These are phyloP conservation scores for Vanessa cardui DNA, from an alignment of 2,888 invertebrate genomes.

Conservation along the genomic window DNA sequence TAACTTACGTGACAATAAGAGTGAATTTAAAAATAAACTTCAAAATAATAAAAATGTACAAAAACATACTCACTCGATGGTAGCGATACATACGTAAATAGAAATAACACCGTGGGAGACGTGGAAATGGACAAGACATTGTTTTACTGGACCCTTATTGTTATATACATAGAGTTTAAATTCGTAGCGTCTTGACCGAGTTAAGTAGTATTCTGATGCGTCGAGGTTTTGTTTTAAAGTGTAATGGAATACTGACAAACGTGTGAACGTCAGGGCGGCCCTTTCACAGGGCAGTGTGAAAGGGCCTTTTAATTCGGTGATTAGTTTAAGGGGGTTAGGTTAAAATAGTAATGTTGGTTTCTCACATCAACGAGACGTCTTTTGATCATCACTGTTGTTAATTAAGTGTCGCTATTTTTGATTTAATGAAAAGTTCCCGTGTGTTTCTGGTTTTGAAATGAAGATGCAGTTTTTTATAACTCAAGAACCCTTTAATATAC, in stretches of 20 bases:
- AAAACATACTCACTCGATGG: conserved; percentile 32
- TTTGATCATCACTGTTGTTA: conserved; percentile 30
- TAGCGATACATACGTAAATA: conserved; percentile 56
- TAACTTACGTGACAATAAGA: neutral
- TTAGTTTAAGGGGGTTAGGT: conserved; percentile 42
- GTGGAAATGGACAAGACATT: conserved; percentile 18
- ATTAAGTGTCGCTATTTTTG: conserved; percentile 22
- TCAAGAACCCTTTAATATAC: no score
- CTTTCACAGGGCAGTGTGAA: conserved; percentile 67
- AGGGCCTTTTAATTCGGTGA: conserved; percentile 52
- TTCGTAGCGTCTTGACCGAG: conserved; percentile 13
- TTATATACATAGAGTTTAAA: conserved; percentile 43
- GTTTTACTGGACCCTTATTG: conserved; percentile 40
- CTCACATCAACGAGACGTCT: conserved; percentile 44
- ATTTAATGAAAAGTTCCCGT: neutral
- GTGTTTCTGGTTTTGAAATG: no score
- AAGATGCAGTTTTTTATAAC: no score
- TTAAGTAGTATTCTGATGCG: conserved; percentile 43
- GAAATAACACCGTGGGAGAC: conserved; percentile 65
- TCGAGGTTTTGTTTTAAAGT: conserved; percentile 62
- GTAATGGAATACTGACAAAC: conserved; percentile 69
- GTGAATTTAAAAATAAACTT: conserved; percentile 5
- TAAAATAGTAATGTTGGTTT: conserved; percentile 40
- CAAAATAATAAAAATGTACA: conserved; percentile 26
- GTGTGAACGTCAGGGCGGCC: conserved; percentile 67